Conservation (phyloP, 2,888 invertebrate species). For the Eupithecia dodoneata region DNA sequence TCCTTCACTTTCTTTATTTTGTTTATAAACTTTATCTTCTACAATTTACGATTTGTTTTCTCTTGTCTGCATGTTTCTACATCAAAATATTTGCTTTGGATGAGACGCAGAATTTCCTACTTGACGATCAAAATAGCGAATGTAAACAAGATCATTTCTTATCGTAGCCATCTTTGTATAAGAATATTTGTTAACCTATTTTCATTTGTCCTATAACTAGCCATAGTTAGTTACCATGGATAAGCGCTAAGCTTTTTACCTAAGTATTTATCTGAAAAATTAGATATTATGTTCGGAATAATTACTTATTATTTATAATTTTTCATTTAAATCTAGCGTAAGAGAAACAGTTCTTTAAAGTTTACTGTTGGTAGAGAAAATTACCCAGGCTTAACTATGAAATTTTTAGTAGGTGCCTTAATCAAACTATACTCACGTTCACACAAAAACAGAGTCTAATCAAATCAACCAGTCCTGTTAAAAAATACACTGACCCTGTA, state of each 20-base stretch:
- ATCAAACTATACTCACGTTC: not conserved
- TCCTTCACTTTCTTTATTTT: conserved; percentile 43
- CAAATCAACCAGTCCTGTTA: conserved; percentile 8
- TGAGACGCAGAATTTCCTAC: conserved; percentile 4
- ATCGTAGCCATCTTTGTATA: conserved; percentile 4
- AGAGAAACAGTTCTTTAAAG: not conserved
- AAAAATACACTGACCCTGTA: conserved; percentile 27
- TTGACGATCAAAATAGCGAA: not conserved
- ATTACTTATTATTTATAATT: too few relatives aligned
- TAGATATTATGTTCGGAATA: too few relatives aligned
- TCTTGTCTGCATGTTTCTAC: not conserved
- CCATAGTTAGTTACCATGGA: not conserved
- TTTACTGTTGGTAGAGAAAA: not conserved
- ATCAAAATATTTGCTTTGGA: conserved; percentile 1
- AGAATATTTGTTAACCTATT: not conserved
- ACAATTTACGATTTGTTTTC: not conserved
- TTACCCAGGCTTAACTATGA: not conserved
- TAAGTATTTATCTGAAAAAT: not conserved
- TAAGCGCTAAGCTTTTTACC: not conserved
- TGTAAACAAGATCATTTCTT: not conserved
- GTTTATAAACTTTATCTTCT: conserved; percentile 17
- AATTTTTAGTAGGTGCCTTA: not conserved
- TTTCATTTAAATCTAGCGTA: too few relatives aligned
- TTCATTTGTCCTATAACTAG: not conserved
- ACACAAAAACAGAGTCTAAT: not conserved